These are phyloP conservation scores for Drosophila varians DNA, from an alignment of 1,140 invertebrate genomes.

Conservation along the genomic window DNA sequence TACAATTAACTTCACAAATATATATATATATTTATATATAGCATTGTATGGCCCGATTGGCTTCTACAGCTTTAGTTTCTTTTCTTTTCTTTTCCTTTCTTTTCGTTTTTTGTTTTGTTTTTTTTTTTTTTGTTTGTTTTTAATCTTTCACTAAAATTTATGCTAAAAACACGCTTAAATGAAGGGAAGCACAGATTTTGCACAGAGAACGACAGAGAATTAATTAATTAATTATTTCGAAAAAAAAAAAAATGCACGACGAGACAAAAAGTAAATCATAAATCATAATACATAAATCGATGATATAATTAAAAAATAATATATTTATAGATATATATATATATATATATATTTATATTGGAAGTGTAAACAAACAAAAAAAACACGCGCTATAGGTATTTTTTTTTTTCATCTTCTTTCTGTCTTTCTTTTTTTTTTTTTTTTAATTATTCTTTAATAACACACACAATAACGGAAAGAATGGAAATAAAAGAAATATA, in stretches of 20 bases:
- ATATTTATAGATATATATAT: conserved; percentile 45
- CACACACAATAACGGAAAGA: conserved; percentile 50
- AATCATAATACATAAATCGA: conserved; percentile 51
- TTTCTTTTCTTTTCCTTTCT: not conserved
- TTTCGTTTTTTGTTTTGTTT: not conserved
- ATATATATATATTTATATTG: conserved; percentile 4
- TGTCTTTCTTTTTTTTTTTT: no score
- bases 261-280: conserved; percentile 40
- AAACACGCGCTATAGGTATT: conserved; percentile 15
- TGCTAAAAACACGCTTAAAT: conserved; percentile 82
- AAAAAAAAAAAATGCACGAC: no score
- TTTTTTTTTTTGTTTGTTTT: not conserved
- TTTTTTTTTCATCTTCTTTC: no score
- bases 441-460: conserved; percentile 42
- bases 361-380: conserved; percentile 33
- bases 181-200: conserved; percentile 83
- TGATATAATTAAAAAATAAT: conserved; percentile 54
- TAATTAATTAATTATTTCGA: no score
- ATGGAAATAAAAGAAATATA: conserved; percentile 21
- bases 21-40: conserved; percentile 38
- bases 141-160: conserved; percentile 76
- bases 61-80: conserved; percentile 44
- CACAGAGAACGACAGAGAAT: conserved; percentile 62
- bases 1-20: conserved; percentile 66
- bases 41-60: conserved; percentile 49